Percentiles rank a stretch among this genome's conserved stretches.
Evolutionary conservation across 1,140 invertebrate genomes (phyloP).

Genomic region (Lethocerus indicus): DNA sequence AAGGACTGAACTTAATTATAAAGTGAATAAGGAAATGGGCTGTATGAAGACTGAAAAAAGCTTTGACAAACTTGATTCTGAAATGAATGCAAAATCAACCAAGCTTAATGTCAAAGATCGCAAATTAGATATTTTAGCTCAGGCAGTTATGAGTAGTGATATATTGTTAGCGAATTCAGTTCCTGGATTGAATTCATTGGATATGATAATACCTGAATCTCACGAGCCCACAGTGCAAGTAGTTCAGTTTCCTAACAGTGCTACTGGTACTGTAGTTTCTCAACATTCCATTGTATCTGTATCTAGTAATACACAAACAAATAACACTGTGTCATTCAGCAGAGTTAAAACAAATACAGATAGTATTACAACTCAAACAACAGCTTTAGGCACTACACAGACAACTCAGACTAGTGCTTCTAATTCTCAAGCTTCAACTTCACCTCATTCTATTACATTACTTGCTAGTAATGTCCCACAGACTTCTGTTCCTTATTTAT

Average conservation of each 20-base stretch:
- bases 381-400: conserved; percentile 1
- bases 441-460: too few relatives aligned
- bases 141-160: conserved; percentile 23
- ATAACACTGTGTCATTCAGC: background rate
- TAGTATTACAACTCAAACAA: conserved; percentile 4
- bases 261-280: background rate
- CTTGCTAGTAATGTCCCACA: too few relatives aligned
- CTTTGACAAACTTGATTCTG: too few relatives aligned
- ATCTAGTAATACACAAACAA: conserved; percentile 5
- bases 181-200: conserved; percentile 32
- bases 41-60: too few relatives aligned
- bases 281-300: too few relatives aligned
- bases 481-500: too few relatives aligned
- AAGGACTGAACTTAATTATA: too few relatives aligned
- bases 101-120: too few relatives aligned
- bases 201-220: conserved; percentile 33
- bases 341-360: background rate
- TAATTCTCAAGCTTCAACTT: background rate
- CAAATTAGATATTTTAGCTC: conserved; percentile 21
- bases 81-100: too few relatives aligned
- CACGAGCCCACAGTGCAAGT: conserved; percentile 37
- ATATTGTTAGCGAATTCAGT: conserved; percentile 27
- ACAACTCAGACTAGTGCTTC: conserved; percentile 1
- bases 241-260: conserved; percentile 30
- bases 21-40: too few relatives aligned